Conservation (phyloP, 2,888 invertebrate species). For the Actias luna region DNA sequence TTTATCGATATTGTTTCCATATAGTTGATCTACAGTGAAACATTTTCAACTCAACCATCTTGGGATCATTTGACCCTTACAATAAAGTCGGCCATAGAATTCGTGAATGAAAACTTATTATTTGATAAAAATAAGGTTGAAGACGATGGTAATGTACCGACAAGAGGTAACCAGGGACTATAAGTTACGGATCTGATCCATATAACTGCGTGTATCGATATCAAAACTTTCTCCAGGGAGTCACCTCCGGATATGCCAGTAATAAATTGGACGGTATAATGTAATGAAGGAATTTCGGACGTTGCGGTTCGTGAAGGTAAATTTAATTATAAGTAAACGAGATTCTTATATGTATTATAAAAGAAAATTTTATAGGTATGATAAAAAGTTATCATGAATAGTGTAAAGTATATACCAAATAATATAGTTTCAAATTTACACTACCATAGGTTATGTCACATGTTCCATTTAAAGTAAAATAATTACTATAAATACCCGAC, state of each 20-base stretch:
- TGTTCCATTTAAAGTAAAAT: too few relatives aligned
- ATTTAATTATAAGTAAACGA: slow-evolving; percentile 12
- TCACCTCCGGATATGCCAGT: slow-evolving; percentile 41
- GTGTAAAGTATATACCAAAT: too few relatives aligned
- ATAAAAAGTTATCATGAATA: too few relatives aligned
- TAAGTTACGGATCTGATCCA: slow-evolving; percentile 44
- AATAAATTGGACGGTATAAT: slow-evolving; percentile 30
- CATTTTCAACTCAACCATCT: background rate
- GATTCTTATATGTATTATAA: background rate
- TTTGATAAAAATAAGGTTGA: slow-evolving; percentile 8
- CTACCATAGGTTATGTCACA: too few relatives aligned
- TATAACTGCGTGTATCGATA: slow-evolving; percentile 46
- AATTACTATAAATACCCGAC: too few relatives aligned
- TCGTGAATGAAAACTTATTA: slow-evolving; percentile 6
- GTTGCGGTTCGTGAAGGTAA: background rate
- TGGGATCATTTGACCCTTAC: background rate
- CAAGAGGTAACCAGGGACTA: slow-evolving; percentile 44
- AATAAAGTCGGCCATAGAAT: background rate
- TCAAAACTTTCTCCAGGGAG: slow-evolving; percentile 46
- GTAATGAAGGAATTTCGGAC: slow-evolving; percentile 22
- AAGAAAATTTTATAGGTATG: background rate
- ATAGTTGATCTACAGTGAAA: background rate
- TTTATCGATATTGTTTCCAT: background rate
- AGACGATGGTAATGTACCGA: slow-evolving; percentile 46
- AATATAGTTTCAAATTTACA: too few relatives aligned